Base-by-base conservation (phyloP, 2,797 vertebrate genomes). In the Choloepus didactylus region DNA sequence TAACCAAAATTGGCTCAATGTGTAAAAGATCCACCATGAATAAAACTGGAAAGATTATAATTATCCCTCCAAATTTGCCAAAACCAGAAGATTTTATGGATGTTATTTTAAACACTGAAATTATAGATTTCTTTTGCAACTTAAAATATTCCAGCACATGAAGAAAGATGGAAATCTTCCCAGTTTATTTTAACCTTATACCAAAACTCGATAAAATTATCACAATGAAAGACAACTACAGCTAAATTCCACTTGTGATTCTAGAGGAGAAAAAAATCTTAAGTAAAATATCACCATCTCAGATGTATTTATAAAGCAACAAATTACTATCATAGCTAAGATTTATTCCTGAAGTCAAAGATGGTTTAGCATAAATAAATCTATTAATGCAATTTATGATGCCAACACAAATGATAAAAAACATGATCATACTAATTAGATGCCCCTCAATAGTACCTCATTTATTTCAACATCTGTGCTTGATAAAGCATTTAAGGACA, bases 101-200 rank as follows among this genome's bases (percentile, higher is more conserved):
- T 97, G 96, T 97, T 97, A 97, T 97, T 97, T 97, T 97, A 76
- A 84, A 96, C 96, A 96, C 96, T 87, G 75, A 97, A 97, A 97
- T 97, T 97, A 97, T 75, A 97, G 96, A 95, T 95, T 97, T 96
- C 97, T 97, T 96, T 92, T 95, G 93, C 90, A 96, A 97, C 97
- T 96, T 96, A 97, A 97, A 97, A 96, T 96, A 95, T 89, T 73
- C 88, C 82, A 89, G 93, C 95, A 80, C 87, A 94, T 96, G 96
- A 93, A 96, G 81, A 92, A 95, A 95, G 79, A 97, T 97, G 95
- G 96, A 97, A 97, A 89, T 91, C 85, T 92, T 97, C 95, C 97
- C 96, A 96, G 96, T 95, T 97, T 96, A 97, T 97, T 97, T 95
- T 96, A 97, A 96, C 88, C 93, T 97, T 95, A 89, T 95, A 95